These are phyloP conservation scores for Plotosus lineatus DNA, from an alignment of 2,113 vertebrate genomes.

Conservation along the genomic window DNA sequence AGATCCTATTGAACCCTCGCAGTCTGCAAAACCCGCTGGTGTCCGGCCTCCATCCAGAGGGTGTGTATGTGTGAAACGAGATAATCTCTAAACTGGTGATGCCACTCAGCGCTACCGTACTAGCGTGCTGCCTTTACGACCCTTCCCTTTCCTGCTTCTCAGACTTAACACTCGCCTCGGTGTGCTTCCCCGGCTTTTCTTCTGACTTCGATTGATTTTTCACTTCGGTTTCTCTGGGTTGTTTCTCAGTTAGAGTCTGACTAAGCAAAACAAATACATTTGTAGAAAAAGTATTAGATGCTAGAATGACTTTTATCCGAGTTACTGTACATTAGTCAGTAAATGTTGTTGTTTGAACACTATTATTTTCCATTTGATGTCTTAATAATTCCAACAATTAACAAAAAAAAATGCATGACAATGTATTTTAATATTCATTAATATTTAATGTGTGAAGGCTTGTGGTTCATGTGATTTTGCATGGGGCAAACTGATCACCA, in stretches of 20 bases:
- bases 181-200: conserved; percentile 17
- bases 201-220: conserved; percentile 5
- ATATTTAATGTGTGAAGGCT: background rate
- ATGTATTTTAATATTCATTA: background rate
- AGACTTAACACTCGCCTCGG: background rate
- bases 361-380: background rate
- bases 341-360: background rate
- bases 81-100: conserved; percentile 8
- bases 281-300: background rate
- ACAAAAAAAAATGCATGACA: background rate
- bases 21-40: conserved; percentile 73
- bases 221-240: background rate
- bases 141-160: conserved; percentile 27
- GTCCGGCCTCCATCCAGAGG: conserved; percentile 73
- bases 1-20: conserved; percentile 69
- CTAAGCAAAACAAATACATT: background rate
- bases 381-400: background rate
- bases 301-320: background rate
- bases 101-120: background rate
- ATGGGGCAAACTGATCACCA: background rate
- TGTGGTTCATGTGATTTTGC: background rate
- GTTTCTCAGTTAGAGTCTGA: background rate
- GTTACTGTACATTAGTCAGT: background rate
- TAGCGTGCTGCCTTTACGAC: conserved; percentile 22
- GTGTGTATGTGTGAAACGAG: conserved; percentile 67